phyloP scores from a whole-genome alignment of 1,140 invertebrate genomes.

The Anastrepha ludens region DNA sequence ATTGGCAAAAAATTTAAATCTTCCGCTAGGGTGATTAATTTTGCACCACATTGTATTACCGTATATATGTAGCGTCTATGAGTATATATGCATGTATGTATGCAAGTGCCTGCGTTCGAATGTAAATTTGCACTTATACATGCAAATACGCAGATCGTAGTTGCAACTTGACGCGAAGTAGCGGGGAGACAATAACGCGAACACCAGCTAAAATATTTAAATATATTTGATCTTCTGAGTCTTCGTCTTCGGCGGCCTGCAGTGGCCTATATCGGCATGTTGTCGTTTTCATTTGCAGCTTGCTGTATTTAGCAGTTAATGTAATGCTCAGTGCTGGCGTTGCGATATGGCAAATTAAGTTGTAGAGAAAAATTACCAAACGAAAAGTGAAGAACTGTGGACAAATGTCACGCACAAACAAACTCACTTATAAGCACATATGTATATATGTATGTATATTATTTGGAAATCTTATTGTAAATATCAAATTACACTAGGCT shows the following conservation, averaged over 20 bases:
- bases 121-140: background rate
- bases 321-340: background rate
- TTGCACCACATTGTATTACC: too few species aligned
- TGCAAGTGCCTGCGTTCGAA: too few species aligned
- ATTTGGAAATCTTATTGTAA: too few species aligned
- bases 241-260: background rate
- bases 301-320: background rate
- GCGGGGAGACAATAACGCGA: background rate
- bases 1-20: too few species aligned
- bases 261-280: too few species aligned
- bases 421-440: background rate
- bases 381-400: background rate
- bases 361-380: background rate
- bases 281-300: background rate
- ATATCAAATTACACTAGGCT: too few species aligned
- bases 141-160: background rate
- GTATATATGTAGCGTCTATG: too few species aligned
- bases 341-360: slow-evolving; percentile 21
- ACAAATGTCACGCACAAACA: background rate
- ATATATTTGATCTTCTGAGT: background rate
- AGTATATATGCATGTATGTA: too few species aligned
- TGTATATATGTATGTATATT: too few species aligned
- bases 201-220: background rate
- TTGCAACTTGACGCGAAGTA: background rate
- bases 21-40: too few species aligned